Conservation (phyloP, 2,797 vertebrate species). For the Micrastur ruficollis region DNA sequence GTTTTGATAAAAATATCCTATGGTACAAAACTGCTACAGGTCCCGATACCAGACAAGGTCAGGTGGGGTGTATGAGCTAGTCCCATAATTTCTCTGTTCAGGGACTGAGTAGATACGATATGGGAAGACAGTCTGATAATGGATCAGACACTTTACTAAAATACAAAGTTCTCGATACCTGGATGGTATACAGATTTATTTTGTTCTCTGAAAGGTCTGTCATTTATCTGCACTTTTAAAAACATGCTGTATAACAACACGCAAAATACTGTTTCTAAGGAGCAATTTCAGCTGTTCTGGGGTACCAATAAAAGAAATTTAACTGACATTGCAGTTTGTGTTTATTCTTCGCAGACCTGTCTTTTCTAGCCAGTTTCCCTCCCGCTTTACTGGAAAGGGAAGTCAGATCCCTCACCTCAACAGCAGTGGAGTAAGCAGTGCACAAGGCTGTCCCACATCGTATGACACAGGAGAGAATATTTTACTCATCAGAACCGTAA, state of each 20-base stretch:
- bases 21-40: neutral
- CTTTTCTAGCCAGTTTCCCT: neutral
- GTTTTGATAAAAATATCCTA: neutral
- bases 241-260: neutral
- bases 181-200: neutral
- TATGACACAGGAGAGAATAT: neutral
- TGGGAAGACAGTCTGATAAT: neutral
- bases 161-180: neutral
- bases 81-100: neutral
- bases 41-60: neutral
- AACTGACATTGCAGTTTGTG: neutral
- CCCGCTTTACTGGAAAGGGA: neutral
- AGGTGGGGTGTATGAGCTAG: neutral
- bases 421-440: neutral
- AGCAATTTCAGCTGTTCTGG: neutral
- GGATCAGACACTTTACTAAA: neutral
- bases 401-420: neutral
- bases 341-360: neutral
- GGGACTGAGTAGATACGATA: neutral
- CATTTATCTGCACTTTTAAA: neutral
- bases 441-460: neutral
- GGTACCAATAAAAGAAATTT: neutral
- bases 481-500: neutral
- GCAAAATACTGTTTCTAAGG: neutral
- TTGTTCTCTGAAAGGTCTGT: neutral